These are phyloP conservation scores for Battus philenor DNA, from an alignment of 1,140 invertebrate species.

Conservation along the genomic window DNA sequence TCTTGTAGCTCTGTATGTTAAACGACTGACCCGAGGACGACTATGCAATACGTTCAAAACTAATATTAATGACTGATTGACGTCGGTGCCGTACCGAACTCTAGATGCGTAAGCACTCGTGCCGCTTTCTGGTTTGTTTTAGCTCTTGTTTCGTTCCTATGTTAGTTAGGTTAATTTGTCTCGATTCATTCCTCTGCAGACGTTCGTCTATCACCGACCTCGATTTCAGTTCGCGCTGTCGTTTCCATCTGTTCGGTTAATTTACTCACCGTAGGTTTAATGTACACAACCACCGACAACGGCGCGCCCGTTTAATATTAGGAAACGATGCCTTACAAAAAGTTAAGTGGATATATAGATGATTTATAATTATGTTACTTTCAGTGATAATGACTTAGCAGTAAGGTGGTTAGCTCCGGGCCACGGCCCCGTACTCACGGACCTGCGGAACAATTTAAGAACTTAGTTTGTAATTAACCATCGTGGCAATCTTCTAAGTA, in stretches of 20 bases:
- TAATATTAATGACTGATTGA: conserved; percentile 50
- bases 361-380: conserved; percentile 73
- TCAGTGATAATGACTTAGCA: conserved; percentile 71
- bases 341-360: conserved; percentile 72
- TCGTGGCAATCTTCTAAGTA: conserved; percentile 72
- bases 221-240: conserved; percentile 12
- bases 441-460: conserved; percentile 69
- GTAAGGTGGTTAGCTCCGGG: conserved; percentile 61
- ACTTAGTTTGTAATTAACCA: conserved; percentile 73
- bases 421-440: conserved; percentile 47
- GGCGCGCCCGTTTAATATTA: conserved; percentile 66
- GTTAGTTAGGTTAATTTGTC: conserved; percentile 68
- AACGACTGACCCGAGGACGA: conserved; percentile 58
- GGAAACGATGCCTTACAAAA: conserved; percentile 73
- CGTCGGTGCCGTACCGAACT: conserved; percentile 55
- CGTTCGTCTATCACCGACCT: background rate
- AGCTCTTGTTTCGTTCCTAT: conserved; percentile 51
- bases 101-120: conserved; percentile 53
- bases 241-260: conserved; percentile 39
- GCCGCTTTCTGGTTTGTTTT: conserved; percentile 43
- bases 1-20: conserved; percentile 63
- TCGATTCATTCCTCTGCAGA: conserved; percentile 58
- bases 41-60: conserved; percentile 55
- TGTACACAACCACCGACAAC: conserved; percentile 68
- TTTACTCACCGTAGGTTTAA: conserved; percentile 59